Conservation (phyloP, 2,113 vertebrate genomes). For the Menura novaehollandiae region DNA sequence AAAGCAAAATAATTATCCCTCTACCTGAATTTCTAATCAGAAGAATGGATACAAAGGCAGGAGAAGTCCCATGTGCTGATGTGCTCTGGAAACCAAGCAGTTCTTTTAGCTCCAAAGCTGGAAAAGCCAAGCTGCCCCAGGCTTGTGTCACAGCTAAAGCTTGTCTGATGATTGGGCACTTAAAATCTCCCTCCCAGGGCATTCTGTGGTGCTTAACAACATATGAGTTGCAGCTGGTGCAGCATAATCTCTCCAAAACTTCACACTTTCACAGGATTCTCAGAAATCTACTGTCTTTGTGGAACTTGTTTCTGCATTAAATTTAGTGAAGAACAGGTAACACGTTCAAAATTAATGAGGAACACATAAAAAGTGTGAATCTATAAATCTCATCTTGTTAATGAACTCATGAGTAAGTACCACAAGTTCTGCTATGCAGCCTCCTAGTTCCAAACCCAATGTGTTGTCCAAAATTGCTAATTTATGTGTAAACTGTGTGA, state of each 20-base stretch:
- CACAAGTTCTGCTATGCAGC: neutral
- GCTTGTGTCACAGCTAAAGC: neutral
- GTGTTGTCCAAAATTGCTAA: neutral
- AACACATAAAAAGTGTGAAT: neutral
- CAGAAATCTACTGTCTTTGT: neutral
- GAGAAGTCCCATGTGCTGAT: neutral
- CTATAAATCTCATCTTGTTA: neutral
- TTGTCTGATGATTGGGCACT: neutral
- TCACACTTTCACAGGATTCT: neutral
- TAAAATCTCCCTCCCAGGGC: neutral
- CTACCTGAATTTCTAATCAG: neutral
- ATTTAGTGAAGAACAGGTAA: neutral
- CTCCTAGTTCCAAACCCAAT: neutral
- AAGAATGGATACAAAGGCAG: neutral
- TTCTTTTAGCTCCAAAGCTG: neutral
- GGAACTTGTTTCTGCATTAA: neutral
- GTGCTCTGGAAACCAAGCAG: neutral
- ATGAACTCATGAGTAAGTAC: neutral
- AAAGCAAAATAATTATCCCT: neutral
- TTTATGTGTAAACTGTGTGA: neutral
- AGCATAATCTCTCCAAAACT: neutral
- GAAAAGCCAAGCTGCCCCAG: neutral
- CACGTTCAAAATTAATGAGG: neutral
- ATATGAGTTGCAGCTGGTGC: neutral
- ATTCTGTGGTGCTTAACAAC: neutral